Evolutionary conservation across 2,888 invertebrate species (phyloP).

Genomic region (Hydraecia micacea): DNA sequence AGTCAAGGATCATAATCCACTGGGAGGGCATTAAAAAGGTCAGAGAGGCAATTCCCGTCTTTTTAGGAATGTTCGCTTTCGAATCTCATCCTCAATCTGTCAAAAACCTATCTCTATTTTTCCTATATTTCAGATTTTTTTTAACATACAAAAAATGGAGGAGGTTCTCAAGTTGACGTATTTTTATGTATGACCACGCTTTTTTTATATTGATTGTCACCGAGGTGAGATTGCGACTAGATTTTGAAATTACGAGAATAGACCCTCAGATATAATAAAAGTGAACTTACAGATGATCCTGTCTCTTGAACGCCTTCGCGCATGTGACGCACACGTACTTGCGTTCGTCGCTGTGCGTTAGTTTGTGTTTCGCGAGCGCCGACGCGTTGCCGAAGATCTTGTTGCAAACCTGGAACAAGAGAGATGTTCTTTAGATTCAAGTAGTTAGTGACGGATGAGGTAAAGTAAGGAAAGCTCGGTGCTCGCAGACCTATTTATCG

Average conservation of each 20-base stretch:
- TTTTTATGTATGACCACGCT: neutral
- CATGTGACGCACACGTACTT: constrained; percentile 99
- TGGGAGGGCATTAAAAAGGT: neutral
- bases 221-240: neutral
- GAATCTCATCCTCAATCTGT: neutral
- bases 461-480: neutral
- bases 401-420: constrained; percentile 95
- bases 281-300: constrained; percentile 98
- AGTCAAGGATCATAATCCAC: no score
- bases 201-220: neutral
- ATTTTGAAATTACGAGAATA: neutral
- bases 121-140: neutral
- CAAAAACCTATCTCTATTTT: neutral
- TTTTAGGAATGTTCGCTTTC: neutral
- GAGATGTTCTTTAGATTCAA: neutral
- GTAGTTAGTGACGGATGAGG: neutral
- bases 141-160: neutral
- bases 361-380: constrained; percentile 98
- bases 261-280: neutral
- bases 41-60: neutral
- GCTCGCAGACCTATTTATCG: neutral
- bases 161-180: neutral
- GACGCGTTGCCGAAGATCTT: constrained; percentile 99
- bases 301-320: constrained; percentile 99
- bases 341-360: constrained; percentile 99